Base-by-base conservation (phyloP, 1,140 invertebrate species). In the Matsumurasca onukii region DNA sequence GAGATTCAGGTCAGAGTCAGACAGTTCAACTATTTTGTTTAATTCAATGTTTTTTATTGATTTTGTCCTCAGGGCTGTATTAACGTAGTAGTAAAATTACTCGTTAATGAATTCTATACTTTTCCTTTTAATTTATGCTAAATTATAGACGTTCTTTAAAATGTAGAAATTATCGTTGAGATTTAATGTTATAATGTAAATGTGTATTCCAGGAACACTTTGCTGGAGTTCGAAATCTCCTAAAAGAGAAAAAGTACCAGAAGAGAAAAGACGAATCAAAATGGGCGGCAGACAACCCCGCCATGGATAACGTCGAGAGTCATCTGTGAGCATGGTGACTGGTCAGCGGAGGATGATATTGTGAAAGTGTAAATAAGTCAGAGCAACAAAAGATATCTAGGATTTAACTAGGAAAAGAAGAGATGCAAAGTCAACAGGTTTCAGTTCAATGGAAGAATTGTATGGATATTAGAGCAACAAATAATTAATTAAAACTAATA, bases 201-300 rank as follows among this genome's bases (percentile, higher is more conserved):
- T n/a, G 9, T 12, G 9, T 17, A 51, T 51, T 51, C 3, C 84
- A 86, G 70, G 86, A 88, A 31, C 88, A 91, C 73, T 91, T 86
- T 70, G 84, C 86, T 0, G 86, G 86, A 1, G 74, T 83, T 17
- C 81, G 81, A 70, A 85, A 77, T 75, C 78, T 85, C 1, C 77
- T 67, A 13, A 72, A 69, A 20, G 65, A 62, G 31, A 20, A 31
- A 62, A 66, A 39, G 20, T 63, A 20, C 2, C 27, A 13, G 2
- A 45, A 30, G 39, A 13, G 24, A 24, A 2, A 25, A 13, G 31
- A 59, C 15, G 17, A 25, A 15, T 45, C 48, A 3, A 65, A 66
- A 5, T 69, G 51, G 48, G 68, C 68, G 24, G 61, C 68, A 15
- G 68, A 69, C 27, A 69, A 69, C 57, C 48, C 49, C 15, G 68